Evolutionary conservation across 1,140 invertebrate species (phyloP).

Genomic region (Bradynema listronoti): DNA sequence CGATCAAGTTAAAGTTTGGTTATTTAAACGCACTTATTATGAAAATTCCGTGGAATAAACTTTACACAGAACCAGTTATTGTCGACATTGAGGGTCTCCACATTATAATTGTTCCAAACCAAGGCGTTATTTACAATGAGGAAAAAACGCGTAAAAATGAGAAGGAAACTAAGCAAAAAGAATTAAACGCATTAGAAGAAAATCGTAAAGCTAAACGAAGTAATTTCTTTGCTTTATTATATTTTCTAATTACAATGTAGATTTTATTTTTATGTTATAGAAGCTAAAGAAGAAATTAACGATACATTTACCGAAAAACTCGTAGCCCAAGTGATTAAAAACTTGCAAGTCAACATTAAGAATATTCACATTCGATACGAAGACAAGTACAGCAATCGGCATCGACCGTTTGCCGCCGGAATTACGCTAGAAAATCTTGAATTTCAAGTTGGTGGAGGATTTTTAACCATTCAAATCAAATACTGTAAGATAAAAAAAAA

Average conservation of each 20-base stretch:
- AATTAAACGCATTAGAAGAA: slow-evolving; percentile 66
- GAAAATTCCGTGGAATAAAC: slow-evolving; percentile 95
- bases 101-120: slow-evolving; percentile 78
- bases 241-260: slow-evolving; percentile 10
- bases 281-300: slow-evolving; percentile 61
- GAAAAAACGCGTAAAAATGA: slow-evolving; percentile 76
- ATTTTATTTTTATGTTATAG: slow-evolving; percentile 24
- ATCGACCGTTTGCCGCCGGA: slow-evolving; percentile 79
- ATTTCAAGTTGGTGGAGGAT: slow-evolving; percentile 58
- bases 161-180: slow-evolving; percentile 74
- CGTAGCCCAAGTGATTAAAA: slow-evolving; percentile 87
- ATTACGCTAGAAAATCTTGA: slow-evolving; percentile 67
- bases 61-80: slow-evolving; percentile 84
- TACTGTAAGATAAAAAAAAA: neutral
- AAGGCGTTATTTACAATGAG: slow-evolving; percentile 74
- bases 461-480: neutral
- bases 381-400: slow-evolving; percentile 73
- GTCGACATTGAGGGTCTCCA: slow-evolving; percentile 79
- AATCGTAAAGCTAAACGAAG: slow-evolving; percentile 73
- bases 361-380: slow-evolving; percentile 93
- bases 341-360: slow-evolving; percentile 85
- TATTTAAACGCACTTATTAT: slow-evolving; percentile 73
- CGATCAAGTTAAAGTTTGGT: slow-evolving; percentile 57
- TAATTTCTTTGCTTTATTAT: no score
- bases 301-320: slow-evolving; percentile 92